A percentile compares a stretch with the other conserved stretches of the same genome.
phyloP scores from a whole-genome alignment of 2,113 vertebrate genomes.

The Nesoenas mayeri region DNA sequence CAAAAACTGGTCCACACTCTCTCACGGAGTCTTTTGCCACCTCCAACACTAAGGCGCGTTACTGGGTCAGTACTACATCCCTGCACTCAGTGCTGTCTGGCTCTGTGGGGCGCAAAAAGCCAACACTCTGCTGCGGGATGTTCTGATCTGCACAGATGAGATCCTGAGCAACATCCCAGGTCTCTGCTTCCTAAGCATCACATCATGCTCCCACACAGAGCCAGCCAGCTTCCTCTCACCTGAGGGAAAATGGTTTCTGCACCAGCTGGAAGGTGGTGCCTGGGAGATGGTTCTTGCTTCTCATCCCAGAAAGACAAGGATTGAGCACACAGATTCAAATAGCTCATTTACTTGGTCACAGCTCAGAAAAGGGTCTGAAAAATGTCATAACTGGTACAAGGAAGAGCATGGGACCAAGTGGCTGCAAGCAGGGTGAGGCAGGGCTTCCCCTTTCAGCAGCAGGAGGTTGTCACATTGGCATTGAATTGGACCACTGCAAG shows the following conservation, averaged over 20 bases:
- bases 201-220: accelerated
- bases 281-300: not conserved
- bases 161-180: not conserved
- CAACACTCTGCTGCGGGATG: not conserved
- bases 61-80: not conserved
- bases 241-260: not conserved
- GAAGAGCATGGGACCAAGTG: not conserved
- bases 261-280: not conserved
- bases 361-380: not conserved
- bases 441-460: not conserved
- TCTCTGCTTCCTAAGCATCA: not conserved
- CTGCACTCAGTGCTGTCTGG: accelerated
- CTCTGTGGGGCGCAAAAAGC: not conserved
- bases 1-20: not conserved
- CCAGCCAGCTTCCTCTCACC: not conserved
- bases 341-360: not conserved
- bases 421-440: not conserved
- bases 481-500: not conserved
- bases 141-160: not conserved
- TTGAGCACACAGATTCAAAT: not conserved
- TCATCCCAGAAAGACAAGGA: not conserved
- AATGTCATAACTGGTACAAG: not conserved
- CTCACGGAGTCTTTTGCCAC: not conserved
- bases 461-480: not conserved
- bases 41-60: not conserved